Conservation (phyloP, 2,888 invertebrate genomes). For the Cephalotes varians region DNA sequence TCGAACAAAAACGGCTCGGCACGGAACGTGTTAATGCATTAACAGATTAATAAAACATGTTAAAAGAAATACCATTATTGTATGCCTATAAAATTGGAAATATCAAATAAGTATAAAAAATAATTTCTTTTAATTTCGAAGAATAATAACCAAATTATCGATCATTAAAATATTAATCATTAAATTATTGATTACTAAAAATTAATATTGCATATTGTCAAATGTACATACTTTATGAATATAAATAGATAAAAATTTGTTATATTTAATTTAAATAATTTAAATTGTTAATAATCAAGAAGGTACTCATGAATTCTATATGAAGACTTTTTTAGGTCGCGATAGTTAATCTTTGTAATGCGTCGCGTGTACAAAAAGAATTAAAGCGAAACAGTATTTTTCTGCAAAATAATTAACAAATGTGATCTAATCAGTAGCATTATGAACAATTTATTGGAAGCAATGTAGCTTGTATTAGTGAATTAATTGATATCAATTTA, state of each 20-base stretch:
- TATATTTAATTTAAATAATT: too few species aligned
- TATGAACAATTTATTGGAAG: background rate
- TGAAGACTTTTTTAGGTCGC: background rate
- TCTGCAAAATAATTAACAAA: slow-evolving; percentile 12
- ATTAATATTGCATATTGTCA: background rate
- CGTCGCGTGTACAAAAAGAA: slow-evolving; percentile 21
- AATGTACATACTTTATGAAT: background rate
- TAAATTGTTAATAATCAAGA: background rate
- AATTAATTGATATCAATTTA: slow-evolving; percentile 2
- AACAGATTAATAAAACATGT: background rate
- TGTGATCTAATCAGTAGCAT: slow-evolving; percentile 26
- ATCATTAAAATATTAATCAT: background rate
- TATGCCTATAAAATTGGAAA: background rate
- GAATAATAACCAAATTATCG: background rate
- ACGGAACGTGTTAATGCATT: background rate
- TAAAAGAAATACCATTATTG: background rate
- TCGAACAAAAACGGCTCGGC: too few species aligned
- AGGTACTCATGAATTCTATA: slow-evolving; percentile 7
- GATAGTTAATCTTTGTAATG: slow-evolving; percentile 12
- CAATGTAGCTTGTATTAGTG: background rate
- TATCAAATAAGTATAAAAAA: background rate
- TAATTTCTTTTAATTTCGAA: background rate
- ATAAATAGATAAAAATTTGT: background rate
- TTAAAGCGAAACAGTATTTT: slow-evolving; percentile 24
- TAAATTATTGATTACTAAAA: background rate